These are phyloP conservation scores for Bothrops jararaca DNA, from an alignment of 2,113 vertebrate genomes.

Conservation along the genomic window DNA sequence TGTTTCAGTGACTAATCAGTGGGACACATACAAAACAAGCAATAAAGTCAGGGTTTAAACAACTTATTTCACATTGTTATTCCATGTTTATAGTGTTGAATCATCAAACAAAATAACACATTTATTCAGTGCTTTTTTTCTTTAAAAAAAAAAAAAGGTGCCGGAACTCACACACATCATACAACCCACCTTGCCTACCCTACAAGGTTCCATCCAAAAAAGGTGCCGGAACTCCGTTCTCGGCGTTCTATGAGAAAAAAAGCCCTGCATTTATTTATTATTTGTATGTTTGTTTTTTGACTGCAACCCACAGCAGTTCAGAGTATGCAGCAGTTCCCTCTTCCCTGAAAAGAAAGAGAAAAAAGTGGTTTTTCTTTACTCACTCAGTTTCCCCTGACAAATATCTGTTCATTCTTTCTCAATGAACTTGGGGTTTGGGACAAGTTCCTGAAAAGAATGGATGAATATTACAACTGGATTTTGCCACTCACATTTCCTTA, in stretches of 20 bases:
- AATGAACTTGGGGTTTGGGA: constrained; percentile 81
- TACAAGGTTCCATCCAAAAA: too few relatives aligned
- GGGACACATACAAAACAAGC: constrained; percentile 51
- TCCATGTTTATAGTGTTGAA: constrained; percentile 26
- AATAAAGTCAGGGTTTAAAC: constrained; percentile 26
- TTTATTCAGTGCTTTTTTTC: background rate
- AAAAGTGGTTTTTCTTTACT: constrained; percentile 25
- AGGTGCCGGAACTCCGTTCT: too few relatives aligned
- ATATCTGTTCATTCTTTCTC: constrained; percentile 84
- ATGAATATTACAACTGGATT: background rate
- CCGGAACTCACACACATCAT: too few relatives aligned
- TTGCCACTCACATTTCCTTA: background rate
- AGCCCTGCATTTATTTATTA: background rate
- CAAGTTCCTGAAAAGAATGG: constrained; percentile 78
- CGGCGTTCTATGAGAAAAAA: too few relatives aligned
- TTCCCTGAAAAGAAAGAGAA: background rate
- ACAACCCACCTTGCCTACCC: too few relatives aligned
- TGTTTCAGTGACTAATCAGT: constrained; percentile 31
- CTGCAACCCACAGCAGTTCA: background rate
- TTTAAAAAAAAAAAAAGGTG: too few relatives aligned
- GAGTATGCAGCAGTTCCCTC: too few relatives aligned
- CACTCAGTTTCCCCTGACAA: constrained; percentile 84
- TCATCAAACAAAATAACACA: background rate
- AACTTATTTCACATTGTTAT: constrained; percentile 37
- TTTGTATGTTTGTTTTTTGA: background rate